Evolutionary conservation across 2,888 invertebrate genomes (phyloP), one percentile per base, ranked within the genome.

Genomic region (Drosophila formosana): DNA sequence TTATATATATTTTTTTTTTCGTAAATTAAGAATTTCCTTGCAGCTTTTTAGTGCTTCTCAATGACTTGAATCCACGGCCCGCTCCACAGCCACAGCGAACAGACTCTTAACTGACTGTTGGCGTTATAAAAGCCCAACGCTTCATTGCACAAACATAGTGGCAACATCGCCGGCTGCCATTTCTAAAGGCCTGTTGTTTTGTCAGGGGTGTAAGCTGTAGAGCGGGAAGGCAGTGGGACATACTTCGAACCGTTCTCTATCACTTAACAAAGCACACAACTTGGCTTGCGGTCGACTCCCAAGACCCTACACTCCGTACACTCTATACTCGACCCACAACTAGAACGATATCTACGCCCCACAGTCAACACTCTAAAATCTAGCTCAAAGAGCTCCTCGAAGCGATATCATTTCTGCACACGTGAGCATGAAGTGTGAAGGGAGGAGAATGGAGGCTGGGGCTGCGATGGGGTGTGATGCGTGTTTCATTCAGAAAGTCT

Each of bases 91-190:
- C 41, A 28, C 18, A 18, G 18, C 18, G 30, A 32, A 37, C n/a
- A 50, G 72, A 52, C 70, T 37, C 58, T 72, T 72, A 83, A 74
- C 83, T 82, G 84, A 83, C 83, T 81, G 87, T 83, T 86, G 84
- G 87, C 87, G 84, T 82, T 86, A 84, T 84, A 86, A 84, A 86
- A 86, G 87, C 84, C 74, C 63, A 80, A 86, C 83, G 83, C 83
- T 80, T 84, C 87, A 84, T 86, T 86, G 87, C 87, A 82, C 83
- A 84, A 84, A 84, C 71, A 86, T 78, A 86, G 79, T 78, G 74
- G 53, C 65, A 73, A 58, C 57, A 66, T 60, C 30, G 45, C 61
- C 72, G 82, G 70, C 75, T 77, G 55, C 61, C 61, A 62, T 75
- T 58, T 64, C 37, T 55, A 70, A 82, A 77, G 79, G 67, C 71